Evolutionary conservation across 2,113 vertebrate species (phyloP).

Genomic region (Mugil cephalus): DNA sequence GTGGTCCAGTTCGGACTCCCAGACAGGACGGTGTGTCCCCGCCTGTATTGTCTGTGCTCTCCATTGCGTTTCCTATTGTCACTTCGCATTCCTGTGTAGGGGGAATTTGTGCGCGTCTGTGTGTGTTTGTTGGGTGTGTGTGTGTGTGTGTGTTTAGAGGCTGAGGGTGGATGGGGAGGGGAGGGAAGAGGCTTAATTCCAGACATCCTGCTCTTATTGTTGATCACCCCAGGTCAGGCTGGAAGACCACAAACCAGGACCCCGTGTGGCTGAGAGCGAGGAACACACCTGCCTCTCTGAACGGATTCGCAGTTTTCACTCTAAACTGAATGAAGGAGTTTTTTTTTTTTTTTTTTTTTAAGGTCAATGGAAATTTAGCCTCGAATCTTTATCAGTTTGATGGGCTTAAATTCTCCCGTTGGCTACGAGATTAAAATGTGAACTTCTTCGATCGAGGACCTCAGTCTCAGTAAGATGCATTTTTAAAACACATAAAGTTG

Average conservation of each 20-base stretch:
- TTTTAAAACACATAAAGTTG: no score
- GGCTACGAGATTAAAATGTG: no score
- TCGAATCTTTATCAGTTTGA: no score
- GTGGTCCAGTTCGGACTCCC: constrained; percentile 35
- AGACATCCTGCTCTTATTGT: constrained; percentile 73
- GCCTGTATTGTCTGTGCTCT: constrained; percentile 51
- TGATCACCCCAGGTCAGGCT: constrained; percentile 51
- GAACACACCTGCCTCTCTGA: no score
- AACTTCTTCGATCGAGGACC: no score
- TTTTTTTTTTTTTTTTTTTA: no score
- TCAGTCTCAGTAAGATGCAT: no score
- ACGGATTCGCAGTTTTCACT: no score
- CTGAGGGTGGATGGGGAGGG: no score
- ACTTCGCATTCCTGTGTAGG: constrained; percentile 61
- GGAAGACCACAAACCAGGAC: constrained; percentile 64
- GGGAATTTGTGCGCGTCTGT: constrained; percentile 44
- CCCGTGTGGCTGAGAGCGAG: constrained; percentile 39
- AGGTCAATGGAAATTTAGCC: no score
- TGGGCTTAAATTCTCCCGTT: no score
- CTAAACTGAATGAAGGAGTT: no score
- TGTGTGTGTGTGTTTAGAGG: constrained; percentile 32
- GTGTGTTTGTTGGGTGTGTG: constrained; percentile 26
- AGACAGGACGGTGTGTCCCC: constrained; percentile 19
- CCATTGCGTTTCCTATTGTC: constrained; percentile 60
- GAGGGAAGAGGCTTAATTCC: constrained; percentile 25